Base-by-base conservation (phyloP, 2,113 vertebrate species). In the Erythrocercus mccallii region DNA sequence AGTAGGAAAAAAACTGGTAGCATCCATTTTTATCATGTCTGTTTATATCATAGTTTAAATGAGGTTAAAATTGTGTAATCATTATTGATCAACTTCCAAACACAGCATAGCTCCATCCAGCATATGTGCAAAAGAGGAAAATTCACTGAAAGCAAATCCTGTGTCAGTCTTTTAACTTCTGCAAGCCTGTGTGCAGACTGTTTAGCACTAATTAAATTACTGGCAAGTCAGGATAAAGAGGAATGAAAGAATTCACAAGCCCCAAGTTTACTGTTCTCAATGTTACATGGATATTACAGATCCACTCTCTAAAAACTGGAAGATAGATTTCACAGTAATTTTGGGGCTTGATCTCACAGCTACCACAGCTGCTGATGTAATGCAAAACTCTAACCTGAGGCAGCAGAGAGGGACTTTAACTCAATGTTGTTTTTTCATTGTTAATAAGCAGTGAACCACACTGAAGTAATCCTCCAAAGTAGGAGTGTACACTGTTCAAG, bases 191-290 rank as follows among this genome's bases (percentile, higher is more conserved):
- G 50, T 4, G 28, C 82, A 93, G 72, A 90, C 68, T 90, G 51
- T 81, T 97, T 83, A 95, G 79, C 69, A 77, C 85, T 96, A 94
- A 94, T 93, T 88, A 88, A 90, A 84, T 91, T 87, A 90, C 66
- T 93, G 53, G 73, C 69, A 90, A 92, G 88, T 69, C 60, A 83
- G 62, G 72, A 68, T 76, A 90, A 95, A 94, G 72, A 90, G 66
- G 83, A 95, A 54, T 68, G 88, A 90, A 96, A 89, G 76, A 92
- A 96, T 92, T 96, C 88, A 94, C 88, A 95, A 94, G 92, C 81
- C 91, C 56, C 80, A 70, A 44, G 87, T 73, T 92, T 80, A 86
- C 72, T 47, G 74, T 79, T 95, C 92, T 87, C 81, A 83, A 7
- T 35, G 61, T 93, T 92, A 90, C 65, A 94, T 54, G 71, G 50